These are phyloP conservation scores for Lumbricus terrestris DNA, from an alignment of 2,888 invertebrate genomes.

Conservation along the genomic window DNA sequence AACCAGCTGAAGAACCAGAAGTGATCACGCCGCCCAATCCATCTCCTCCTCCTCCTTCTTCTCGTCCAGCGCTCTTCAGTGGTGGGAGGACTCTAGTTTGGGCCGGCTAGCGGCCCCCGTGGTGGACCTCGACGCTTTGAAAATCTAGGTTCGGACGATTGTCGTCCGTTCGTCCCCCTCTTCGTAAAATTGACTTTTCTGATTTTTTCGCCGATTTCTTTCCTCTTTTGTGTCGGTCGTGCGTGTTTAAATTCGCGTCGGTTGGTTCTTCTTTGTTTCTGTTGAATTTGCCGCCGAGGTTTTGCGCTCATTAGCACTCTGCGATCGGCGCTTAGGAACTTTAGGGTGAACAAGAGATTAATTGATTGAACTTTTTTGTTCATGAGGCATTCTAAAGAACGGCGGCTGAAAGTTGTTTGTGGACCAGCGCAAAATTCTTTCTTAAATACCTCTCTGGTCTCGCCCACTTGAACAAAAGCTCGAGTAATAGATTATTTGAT, in stretches of 20 bases:
- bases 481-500: not conserved
- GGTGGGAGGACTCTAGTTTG: constrained; percentile 10
- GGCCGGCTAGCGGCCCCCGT: constrained; percentile 3
- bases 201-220: not conserved
- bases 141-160: not conserved
- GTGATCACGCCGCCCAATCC: constrained; percentile 19
- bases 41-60: not conserved
- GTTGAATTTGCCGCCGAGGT: not conserved
- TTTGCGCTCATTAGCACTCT: not conserved
- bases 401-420: not conserved
- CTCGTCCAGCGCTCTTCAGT: not conserved
- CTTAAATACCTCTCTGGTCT: not conserved
- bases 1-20: constrained; percentile 79
- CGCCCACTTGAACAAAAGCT: not conserved
- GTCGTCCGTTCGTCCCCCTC: no score
- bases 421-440: not conserved
- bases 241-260: not conserved
- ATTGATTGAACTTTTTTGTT: not conserved
- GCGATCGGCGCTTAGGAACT: not conserved
- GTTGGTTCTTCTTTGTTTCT: not conserved
- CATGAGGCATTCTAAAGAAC: not conserved
- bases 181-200: not conserved
- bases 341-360: not conserved
- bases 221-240: not conserved
- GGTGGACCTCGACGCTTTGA: not conserved